Evolutionary conservation across 1,140 invertebrate species (phyloP).

Genomic region (Hylaeus volcanicus): DNA sequence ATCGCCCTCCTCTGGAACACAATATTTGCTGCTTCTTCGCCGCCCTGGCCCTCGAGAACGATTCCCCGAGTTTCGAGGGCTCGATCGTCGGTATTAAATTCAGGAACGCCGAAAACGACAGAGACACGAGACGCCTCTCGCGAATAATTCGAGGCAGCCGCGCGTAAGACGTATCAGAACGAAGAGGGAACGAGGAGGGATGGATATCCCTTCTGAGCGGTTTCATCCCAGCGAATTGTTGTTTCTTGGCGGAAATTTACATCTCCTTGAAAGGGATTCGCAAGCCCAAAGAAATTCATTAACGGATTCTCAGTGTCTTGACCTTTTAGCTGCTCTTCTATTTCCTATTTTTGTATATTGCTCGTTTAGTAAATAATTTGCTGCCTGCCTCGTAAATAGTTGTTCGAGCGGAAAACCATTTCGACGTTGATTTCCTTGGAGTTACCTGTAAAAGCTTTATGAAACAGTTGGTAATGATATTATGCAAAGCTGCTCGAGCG

Average conservation of each 20-base stretch:
- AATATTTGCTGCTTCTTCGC: conserved; percentile 34
- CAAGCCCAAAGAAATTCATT: too few relatives aligned
- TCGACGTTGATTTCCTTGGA: too few relatives aligned
- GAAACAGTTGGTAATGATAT: not conserved
- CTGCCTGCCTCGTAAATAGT: too few relatives aligned
- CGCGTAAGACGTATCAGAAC: too few relatives aligned
- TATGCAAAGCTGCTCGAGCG: not conserved
- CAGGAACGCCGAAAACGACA: not conserved
- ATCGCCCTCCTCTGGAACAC: not conserved
- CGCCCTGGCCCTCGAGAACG: not conserved
- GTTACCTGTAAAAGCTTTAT: not conserved
- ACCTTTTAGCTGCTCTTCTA: too few relatives aligned
- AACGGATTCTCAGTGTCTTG: too few relatives aligned
- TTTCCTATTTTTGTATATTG: too few relatives aligned
- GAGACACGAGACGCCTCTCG: not conserved
- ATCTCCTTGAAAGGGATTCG: too few relatives aligned
- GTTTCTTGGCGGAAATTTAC: not conserved
- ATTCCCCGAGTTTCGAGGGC: conserved; percentile 9
- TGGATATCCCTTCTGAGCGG: not conserved
- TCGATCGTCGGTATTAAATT: conserved; percentile 26
- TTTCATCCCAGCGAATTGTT: not conserved
- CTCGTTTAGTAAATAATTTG: too few relatives aligned
- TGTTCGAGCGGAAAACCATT: too few relatives aligned
- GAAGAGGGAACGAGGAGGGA: not conserved
- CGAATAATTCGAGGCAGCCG: not conserved